These are phyloP conservation scores for Chionomys nivalis DNA, from an alignment of 2,113 vertebrate species.

Conservation along the genomic window DNA sequence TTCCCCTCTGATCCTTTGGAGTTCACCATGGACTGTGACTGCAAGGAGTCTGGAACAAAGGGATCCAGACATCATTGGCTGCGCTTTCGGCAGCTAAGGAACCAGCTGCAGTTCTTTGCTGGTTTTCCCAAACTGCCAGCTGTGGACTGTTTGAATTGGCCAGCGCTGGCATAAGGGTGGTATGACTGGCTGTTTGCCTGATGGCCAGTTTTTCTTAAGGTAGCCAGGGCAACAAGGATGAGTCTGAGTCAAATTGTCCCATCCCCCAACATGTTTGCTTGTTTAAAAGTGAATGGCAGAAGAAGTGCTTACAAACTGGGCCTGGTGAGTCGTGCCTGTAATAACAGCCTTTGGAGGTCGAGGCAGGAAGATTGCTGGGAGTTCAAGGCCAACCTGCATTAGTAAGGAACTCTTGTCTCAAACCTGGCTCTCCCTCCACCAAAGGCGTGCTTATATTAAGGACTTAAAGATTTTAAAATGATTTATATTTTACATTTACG, in stretches of 20 bases:
- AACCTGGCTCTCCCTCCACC: background rate
- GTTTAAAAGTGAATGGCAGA: background rate
- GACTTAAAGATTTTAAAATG: background rate
- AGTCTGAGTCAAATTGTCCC: background rate
- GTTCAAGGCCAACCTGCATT: background rate
- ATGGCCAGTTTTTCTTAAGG: background rate
- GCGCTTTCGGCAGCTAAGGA: background rate
- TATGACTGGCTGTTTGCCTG: background rate
- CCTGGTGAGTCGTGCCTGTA: background rate
- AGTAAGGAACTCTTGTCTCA: background rate
- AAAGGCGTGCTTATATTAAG: background rate
- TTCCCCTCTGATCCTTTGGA: background rate
- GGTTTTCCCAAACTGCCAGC: background rate
- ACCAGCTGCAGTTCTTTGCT: background rate
- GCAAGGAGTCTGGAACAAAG: background rate
- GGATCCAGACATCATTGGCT: background rate
- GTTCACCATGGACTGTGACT: background rate
- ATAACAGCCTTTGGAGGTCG: background rate
- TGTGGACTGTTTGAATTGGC: background rate
- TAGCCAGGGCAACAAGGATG: background rate
- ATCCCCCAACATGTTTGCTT: background rate
- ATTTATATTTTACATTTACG: background rate
- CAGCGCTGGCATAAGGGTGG: background rate
- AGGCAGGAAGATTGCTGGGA: background rate
- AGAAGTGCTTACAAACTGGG: background rate